Conservation (phyloP, 2,113 vertebrate genomes). For the Neolamprologus longior region DNA sequence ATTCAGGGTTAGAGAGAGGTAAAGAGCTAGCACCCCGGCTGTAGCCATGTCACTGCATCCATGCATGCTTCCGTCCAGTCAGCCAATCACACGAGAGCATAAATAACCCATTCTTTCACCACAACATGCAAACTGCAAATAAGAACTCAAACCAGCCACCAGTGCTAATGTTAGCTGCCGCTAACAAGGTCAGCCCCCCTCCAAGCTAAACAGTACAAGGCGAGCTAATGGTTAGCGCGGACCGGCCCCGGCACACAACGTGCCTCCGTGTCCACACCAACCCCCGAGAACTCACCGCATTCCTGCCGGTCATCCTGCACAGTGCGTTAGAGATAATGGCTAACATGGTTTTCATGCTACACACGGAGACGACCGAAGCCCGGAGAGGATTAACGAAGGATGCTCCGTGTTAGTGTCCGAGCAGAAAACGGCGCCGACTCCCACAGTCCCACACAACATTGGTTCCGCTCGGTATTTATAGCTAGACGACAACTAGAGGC, state of each 20-base stretch:
- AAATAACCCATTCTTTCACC: not conserved
- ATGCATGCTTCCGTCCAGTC: not conserved
- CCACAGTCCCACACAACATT: not conserved
- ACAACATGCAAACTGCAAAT: not conserved
- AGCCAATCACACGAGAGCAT: accelerated
- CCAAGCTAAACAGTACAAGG: not conserved
- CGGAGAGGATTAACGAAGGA: not conserved
- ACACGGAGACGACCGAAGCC: not conserved
- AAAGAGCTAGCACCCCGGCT: not conserved
- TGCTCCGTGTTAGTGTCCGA: not conserved
- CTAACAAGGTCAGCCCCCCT: constrained; percentile 45
- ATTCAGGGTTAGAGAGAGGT: not conserved
- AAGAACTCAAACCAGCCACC: not conserved
- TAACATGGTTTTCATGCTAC: constrained; percentile 82
- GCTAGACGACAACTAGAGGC: accelerated
- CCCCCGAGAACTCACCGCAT: constrained; percentile 54
- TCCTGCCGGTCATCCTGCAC: constrained; percentile 68
- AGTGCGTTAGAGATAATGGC: constrained; percentile 78
- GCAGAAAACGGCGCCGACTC: not conserved
- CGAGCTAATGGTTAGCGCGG: constrained; percentile 1
- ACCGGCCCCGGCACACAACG: not conserved
- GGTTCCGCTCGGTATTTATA: not conserved
- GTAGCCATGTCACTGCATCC: not conserved
- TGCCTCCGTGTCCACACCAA: not conserved
- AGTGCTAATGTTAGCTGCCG: not conserved